Conservation (phyloP, 2,113 vertebrate species). For the Cariama cristata region DNA sequence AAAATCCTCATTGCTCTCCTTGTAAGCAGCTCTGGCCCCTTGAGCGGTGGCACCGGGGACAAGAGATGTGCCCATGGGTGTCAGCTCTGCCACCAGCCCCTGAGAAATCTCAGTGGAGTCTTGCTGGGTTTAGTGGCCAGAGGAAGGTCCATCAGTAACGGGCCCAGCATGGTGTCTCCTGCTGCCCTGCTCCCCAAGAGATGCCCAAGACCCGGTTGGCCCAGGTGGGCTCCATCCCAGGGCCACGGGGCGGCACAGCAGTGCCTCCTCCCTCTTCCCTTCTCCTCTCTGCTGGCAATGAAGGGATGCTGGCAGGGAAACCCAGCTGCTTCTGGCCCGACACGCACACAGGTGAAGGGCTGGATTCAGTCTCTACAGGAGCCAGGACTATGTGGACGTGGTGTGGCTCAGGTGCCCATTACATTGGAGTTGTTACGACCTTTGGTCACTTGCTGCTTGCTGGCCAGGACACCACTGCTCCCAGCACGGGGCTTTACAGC, state of each 20-base stretch:
- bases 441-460: not conserved
- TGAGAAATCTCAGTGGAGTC: not conserved
- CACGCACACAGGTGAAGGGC: too few species aligned
- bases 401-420: not conserved
- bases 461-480: accelerated
- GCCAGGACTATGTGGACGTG: accelerated
- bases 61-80: not conserved
- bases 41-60: not conserved
- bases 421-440: not conserved
- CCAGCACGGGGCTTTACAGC: not conserved
- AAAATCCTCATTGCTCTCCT: not conserved
- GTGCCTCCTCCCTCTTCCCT: not conserved
- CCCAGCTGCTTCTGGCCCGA: accelerated
- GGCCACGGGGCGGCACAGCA: not conserved
- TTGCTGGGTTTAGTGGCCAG: not conserved
- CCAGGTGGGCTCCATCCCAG: not conserved
- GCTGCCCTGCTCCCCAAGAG: not conserved
- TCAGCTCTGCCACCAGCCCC: not conserved
- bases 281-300: not conserved
- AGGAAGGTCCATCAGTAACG: not conserved
- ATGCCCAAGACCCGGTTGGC: not conserved
- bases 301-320: not conserved
- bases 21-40: not conserved
- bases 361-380: accelerated
- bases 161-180: not conserved